phyloP scores from a whole-genome alignment of 2,113 vertebrate genomes.

The Aphyosemion australe region DNA sequence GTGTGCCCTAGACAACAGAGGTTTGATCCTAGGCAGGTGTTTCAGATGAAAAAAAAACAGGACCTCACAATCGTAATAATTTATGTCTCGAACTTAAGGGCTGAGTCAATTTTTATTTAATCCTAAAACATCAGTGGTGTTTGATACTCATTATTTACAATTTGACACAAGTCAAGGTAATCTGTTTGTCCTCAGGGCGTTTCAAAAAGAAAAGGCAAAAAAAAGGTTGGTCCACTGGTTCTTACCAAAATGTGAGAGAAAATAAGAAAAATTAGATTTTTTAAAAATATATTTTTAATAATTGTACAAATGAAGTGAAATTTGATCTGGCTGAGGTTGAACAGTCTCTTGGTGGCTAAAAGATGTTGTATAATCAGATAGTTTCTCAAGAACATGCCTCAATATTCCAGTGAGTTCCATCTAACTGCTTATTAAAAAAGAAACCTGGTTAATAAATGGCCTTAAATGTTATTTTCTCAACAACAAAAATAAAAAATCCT shows the following conservation, averaged over 20 bases:
- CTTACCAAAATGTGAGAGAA: slow-evolving; percentile 16
- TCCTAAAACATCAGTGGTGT: slow-evolving; percentile 54
- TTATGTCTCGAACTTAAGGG: too few species aligned
- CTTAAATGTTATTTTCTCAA: neutral
- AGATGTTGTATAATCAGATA: neutral
- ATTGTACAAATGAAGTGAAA: slow-evolving; percentile 2
- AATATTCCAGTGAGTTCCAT: slow-evolving; percentile 1
- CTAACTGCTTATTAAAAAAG: slow-evolving; percentile 35
- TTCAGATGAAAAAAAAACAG: too few species aligned
- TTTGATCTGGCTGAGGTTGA: neutral
- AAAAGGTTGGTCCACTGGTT: slow-evolving; percentile 17
- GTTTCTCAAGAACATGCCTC: neutral
- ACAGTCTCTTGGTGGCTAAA: neutral
- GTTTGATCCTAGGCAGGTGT: too few species aligned
- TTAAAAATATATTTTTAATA: neutral
- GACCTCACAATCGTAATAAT: too few species aligned
- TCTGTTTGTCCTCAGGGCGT: slow-evolving; percentile 55
- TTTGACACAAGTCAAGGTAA: slow-evolving; percentile 49
- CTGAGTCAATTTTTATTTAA: too few species aligned
- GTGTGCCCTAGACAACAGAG: too few species aligned
- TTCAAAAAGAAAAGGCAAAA: slow-evolving; percentile 28
- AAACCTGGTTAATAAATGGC: neutral
- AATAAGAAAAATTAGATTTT: neutral
- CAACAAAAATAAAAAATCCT: too few species aligned
- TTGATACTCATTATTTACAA: slow-evolving; percentile 40